Conservation (phyloP, 1,140 invertebrate species). For the Anagrus nilaparvatae region DNA sequence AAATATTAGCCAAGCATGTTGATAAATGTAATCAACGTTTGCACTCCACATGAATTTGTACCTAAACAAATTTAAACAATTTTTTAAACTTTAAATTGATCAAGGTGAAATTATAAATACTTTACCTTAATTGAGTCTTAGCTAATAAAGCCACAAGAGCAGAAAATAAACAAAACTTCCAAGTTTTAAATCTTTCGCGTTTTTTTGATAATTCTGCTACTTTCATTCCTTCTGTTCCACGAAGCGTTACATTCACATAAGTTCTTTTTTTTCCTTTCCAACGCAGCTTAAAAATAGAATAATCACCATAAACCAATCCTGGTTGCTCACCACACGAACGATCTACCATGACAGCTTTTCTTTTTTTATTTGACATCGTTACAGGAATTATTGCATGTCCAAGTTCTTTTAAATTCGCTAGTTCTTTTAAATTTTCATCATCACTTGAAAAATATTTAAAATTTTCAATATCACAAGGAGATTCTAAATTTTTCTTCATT, state of each 20-base stretch:
- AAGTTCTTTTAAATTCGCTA: conserved; percentile 25
- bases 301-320: conserved; percentile 31
- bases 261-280: conserved; percentile 11
- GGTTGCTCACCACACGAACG: conserved; percentile 20
- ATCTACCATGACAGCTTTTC: conserved; percentile 16
- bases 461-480: conserved; percentile 20
- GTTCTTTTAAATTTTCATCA: conserved; percentile 16
- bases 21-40: conserved; percentile 35
- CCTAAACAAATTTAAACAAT: conserved; percentile 13
- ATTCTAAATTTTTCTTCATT: conserved; percentile 14
- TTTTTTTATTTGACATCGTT: not conserved
- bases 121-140: conserved; percentile 33
- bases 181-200: conserved; percentile 25
- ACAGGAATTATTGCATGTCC: conserved; percentile 25
- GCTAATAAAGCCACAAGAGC: conserved; percentile 28
- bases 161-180: conserved; percentile 36
- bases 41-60: conserved; percentile 30
- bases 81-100: no score
- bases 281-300: conserved; percentile 20
- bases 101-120: no score
- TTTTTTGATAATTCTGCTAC: conserved; percentile 20
- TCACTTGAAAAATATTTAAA: conserved; percentile 13
- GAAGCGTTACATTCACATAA: conserved; percentile 26
- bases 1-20: conserved; percentile 32
- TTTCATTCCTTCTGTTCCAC: conserved; percentile 30